Evolutionary conservation across 2,113 vertebrate genomes (phyloP).

Genomic region (Synchiropus splendidus): DNA sequence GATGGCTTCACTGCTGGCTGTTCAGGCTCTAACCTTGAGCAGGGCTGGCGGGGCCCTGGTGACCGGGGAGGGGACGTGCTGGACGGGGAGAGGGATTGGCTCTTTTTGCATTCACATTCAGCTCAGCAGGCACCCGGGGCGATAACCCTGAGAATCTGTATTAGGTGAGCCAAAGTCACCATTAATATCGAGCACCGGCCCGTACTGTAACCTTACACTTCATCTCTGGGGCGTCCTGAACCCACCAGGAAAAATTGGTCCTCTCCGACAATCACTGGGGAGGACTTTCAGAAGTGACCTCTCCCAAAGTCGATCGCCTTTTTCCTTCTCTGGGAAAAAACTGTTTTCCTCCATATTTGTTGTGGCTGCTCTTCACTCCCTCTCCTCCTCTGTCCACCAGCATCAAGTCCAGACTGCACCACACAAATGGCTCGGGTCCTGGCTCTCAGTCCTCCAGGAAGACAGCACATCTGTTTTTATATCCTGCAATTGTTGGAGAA

Average conservation of each 20-base stretch:
- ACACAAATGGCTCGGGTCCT: too few relatives aligned
- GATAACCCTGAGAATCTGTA: constrained; percentile 68
- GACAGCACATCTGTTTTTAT: too few relatives aligned
- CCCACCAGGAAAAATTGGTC: constrained; percentile 35
- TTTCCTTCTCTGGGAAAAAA: constrained; percentile 51
- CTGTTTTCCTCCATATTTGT: constrained; percentile 28
- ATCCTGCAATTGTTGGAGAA: too few relatives aligned
- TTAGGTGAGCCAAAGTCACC: constrained; percentile 68
- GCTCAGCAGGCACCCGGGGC: constrained; percentile 61
- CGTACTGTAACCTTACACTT: constrained; percentile 61
- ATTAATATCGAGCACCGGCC: constrained; percentile 68
- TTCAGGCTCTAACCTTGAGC: constrained; percentile 60
- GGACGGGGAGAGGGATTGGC: constrained; percentile 39
- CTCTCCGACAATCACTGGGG: constrained; percentile 57
- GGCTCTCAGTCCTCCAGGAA: too few relatives aligned
- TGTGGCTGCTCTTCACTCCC: constrained; percentile 21
- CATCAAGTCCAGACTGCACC: too few relatives aligned
- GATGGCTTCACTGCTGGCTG: constrained; percentile 54
- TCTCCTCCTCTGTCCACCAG: constrained; percentile 7
- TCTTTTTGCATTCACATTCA: constrained; percentile 57
- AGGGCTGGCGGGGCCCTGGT: constrained; percentile 54
- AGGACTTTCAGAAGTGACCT: constrained; percentile 63
- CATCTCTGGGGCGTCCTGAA: constrained; percentile 58
- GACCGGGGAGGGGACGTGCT: constrained; percentile 40
- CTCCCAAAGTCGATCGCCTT: constrained; percentile 62